These are phyloP conservation scores for Nomada lathburiana DNA, from an alignment of 2,888 invertebrate genomes.

Conservation along the genomic window DNA sequence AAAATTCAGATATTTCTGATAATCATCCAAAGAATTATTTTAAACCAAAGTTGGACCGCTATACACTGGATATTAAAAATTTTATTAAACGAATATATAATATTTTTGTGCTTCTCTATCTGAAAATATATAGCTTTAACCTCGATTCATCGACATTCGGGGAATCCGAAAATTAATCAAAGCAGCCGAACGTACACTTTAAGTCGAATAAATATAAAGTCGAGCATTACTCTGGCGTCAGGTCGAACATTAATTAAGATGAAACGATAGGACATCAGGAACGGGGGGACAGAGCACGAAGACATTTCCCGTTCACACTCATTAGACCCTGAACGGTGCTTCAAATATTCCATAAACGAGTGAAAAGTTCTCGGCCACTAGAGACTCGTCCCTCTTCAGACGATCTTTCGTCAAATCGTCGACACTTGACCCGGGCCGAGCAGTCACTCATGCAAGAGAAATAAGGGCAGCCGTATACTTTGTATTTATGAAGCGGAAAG, in stretches of 20 bases:
- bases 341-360: conserved; percentile 7
- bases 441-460: conserved; percentile 7
- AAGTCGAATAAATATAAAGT: too few relatives aligned
- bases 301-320: neutral
- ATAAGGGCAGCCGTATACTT: neutral
- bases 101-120: too few relatives aligned
- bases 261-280: neutral
- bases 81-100: too few relatives aligned
- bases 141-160: too few relatives aligned
- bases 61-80: too few relatives aligned
- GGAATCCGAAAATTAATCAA: too few relatives aligned
- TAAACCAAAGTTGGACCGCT: too few relatives aligned
- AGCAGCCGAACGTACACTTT: too few relatives aligned
- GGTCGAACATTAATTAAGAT: conserved; percentile 7
- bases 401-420: neutral
- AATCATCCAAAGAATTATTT: too few relatives aligned
- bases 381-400: neutral
- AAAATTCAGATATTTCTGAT: too few relatives aligned
- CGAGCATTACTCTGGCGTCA: neutral
- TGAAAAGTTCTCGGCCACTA: neutral
- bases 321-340: conserved; percentile 13
- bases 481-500: conserved; percentile 34
- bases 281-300: neutral
- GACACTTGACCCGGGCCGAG: conserved; percentile 19
- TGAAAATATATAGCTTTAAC: too few relatives aligned